Evolutionary conservation across 1,140 invertebrate species (phyloP), one percentile per base, ranked within the genome.

Genomic region (Lasaia peninsularis): DNA sequence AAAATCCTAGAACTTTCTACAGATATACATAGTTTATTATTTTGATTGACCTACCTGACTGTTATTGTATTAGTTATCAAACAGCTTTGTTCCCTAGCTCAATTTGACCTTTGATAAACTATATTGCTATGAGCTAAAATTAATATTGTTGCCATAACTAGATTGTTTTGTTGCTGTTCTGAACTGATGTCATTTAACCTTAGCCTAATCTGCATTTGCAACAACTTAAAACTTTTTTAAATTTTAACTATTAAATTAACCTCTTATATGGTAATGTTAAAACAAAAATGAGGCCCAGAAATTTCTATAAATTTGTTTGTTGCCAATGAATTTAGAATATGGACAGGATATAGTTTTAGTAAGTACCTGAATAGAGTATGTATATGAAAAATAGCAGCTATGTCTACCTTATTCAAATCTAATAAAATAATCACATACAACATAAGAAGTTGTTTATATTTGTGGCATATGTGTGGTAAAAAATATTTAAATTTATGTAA

Each of bases 21-120:
- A 58, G 21, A 57, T 33, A 61, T 53, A 12, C 35, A 52, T 40
- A 53, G 59, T 63, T 63, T 67, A 54, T 66, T 62, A 44, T 60
- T 60, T 50, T 50, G 9, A 12, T 48, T 48, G 64, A 67, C 64
- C 64, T 67, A 67, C 61, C 61, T 67, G 57, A 63, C 52, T 57
- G 56, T 56, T 48, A 40, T 55, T 55, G 32, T 18, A 24, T 28
- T 31, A 44, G n/a, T 56, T 48, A 44, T 55, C 28, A 44, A 48
- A 34, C 40, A 49, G 2, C 51, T 35, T 58, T 37, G 10, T 58
- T 58, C 56, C 49, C 44, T 51, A 48, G 24, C 54, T 28, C 31
- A 37, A 21, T 48, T 7, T 58, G 56, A 58, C 56, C 56, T 44
- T 58, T 49, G 56, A 51, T 51, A 58, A 9, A 37, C 50, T 58